These are phyloP conservation scores for Psittacula echo DNA, from an alignment of 2,797 vertebrate species.

Conservation along the genomic window DNA sequence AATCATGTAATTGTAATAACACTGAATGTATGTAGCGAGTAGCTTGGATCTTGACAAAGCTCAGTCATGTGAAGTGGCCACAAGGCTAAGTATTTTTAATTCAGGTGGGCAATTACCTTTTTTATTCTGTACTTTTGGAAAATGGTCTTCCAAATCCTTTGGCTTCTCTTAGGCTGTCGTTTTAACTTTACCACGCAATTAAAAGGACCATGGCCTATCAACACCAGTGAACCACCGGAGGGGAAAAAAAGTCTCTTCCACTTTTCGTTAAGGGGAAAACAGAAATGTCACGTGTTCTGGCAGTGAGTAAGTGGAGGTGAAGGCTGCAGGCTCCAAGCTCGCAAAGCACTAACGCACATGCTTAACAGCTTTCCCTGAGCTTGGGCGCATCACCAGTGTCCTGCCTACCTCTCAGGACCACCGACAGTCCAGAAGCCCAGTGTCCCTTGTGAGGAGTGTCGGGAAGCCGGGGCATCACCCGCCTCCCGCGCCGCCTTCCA, in stretches of 20 bases:
- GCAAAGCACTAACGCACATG: background rate
- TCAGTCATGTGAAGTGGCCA: background rate
- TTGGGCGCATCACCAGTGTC: background rate
- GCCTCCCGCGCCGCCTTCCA: background rate
- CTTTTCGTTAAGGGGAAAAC: background rate
- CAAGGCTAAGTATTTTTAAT: background rate
- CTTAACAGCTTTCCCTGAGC: background rate
- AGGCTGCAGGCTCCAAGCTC: background rate
- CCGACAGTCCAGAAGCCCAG: accelerated
- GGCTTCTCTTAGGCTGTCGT: background rate
- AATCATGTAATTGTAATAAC: background rate
- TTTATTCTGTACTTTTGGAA: background rate
- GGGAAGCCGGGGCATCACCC: background rate
- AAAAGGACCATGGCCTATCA: background rate
- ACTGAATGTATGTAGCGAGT: background rate
- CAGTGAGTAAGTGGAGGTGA: background rate
- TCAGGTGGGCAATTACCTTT: background rate
- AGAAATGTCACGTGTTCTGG: background rate
- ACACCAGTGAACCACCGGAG: background rate
- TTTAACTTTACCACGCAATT: background rate
- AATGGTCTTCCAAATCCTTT: background rate
- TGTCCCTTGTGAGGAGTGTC: background rate
- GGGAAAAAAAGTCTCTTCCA: background rate
- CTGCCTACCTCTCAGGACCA: background rate
- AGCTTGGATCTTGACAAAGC: background rate